A percentile compares a stretch with the other conserved stretches of the same genome.
Evolutionary conservation across 2,797 vertebrate species (phyloP).

Genomic region (Ficedula albicollis): DNA sequence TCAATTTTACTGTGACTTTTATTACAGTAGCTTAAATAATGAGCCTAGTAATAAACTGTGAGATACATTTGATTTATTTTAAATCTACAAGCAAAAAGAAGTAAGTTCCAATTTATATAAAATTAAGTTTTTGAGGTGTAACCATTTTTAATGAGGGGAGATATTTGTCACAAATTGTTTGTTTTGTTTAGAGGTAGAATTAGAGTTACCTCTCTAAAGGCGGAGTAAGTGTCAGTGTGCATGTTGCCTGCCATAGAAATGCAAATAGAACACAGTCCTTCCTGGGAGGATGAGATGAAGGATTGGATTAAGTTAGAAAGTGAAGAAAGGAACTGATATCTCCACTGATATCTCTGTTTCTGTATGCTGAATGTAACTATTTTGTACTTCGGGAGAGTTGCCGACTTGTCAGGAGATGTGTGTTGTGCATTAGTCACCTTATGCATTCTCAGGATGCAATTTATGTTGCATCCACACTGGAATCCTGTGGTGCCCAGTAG

Average conservation of each 20-base stretch:
- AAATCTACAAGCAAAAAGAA: neutral
- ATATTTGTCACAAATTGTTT: neutral
- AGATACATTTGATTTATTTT: neutral
- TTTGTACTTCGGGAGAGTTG: neutral
- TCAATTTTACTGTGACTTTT: neutral
- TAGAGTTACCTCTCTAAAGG: neutral
- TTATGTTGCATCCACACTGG: neutral
- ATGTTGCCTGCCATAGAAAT: neutral
- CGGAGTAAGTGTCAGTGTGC: neutral
- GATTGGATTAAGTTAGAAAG: neutral
- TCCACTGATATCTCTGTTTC: neutral
- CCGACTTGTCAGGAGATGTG: neutral
- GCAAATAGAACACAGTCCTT: neutral
- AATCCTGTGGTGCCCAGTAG: neutral
- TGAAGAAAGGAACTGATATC: neutral
- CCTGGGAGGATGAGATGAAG: neutral
- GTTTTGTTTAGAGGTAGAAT: neutral
- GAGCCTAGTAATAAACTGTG: neutral
- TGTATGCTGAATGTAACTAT: neutral
- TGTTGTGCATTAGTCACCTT: neutral
- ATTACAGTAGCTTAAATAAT: neutral
- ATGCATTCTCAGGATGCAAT: neutral
- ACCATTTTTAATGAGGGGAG: neutral
- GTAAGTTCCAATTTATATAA: neutral
- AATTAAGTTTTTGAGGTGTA: neutral